Base-by-base conservation (phyloP, 2,888 invertebrate genomes). In the Tryphoninae sp. region DNA sequence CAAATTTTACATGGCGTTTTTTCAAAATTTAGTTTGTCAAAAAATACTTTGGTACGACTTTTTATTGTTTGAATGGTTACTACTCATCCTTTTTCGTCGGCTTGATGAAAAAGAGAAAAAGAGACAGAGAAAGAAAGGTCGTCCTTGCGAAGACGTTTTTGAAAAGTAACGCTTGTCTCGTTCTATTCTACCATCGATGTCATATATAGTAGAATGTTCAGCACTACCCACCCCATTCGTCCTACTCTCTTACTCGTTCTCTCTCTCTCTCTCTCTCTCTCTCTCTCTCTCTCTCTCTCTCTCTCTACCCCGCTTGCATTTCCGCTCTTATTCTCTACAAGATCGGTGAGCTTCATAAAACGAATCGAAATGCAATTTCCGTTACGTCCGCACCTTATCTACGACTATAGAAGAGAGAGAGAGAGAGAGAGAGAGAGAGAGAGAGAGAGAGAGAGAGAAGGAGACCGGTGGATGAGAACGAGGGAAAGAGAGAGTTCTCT, bases 361-460 rank as follows among this genome's bases (percentile, higher is more conserved):
- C 84, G 86, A 89, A 89, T 89, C 85, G 88, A 88, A 89, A 89
- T 88, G 88, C 88, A 89, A 89, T 90, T 89, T 89, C 88, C 89
- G 86, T 80, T 80, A 82, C 79, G 84, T 76, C 77, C 76, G 68
- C 74, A 61, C 62, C 81, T 78, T 81, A 84, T 80, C 82, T 77
- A 74, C 78, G 69, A 80, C 59, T 64, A 19, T 62, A 45, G 49
- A 53, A 9, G 65, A 42, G 67, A 53, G 73, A 61, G 42, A 40
- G 26, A 42, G 53, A 77, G 62, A 42, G 13, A 16, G 69, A 62
- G 33, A 55, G 53, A 77, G 62, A 42, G 13, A 16, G 69, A 62
- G 33, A 9, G 65, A 42, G 67, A 61, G 73, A 61, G 42, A 40
- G 26, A 42, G 53, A 77, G 62, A 42, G 13, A 16, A 62, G 55